Conservation (phyloP, 2,113 vertebrate species). For the Nothocercus julius region DNA sequence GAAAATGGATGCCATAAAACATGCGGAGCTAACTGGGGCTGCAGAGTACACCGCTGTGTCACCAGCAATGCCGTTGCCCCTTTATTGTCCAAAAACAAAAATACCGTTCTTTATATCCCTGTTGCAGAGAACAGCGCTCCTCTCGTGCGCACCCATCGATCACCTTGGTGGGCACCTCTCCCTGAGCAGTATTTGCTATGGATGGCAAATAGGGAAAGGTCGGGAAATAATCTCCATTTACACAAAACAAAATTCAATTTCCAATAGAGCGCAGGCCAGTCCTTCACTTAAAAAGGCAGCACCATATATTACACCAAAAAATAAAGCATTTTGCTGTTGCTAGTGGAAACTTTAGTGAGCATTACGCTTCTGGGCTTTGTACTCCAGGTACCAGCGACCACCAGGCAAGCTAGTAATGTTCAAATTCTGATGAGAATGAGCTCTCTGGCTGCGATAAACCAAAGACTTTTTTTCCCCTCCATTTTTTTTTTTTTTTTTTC, state of each 20-base stretch:
- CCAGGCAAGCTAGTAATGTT: constrained; percentile 4
- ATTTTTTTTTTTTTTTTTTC: neutral
- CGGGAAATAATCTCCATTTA: constrained; percentile 64
- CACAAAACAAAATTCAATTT: constrained; percentile 65
- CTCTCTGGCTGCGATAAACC: constrained; percentile 30
- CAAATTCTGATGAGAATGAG: neutral
- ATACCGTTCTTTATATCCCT: constrained; percentile 50
- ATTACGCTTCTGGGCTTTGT: constrained; percentile 57
- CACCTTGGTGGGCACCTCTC: constrained; percentile 53
- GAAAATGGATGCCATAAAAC: constrained; percentile 64
- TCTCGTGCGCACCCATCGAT: constrained; percentile 33
- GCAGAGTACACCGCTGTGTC: constrained; percentile 46
- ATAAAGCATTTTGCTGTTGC: constrained; percentile 1
- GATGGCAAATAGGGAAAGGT: constrained; percentile 51
- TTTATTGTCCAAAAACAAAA: constrained; percentile 66
- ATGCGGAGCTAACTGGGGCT: constrained; percentile 55
- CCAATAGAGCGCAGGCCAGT: constrained; percentile 28
- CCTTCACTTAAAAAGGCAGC: constrained; percentile 43
- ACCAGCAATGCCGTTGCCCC: constrained; percentile 59
- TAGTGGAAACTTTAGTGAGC: constrained; percentile 59
- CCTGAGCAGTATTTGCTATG: constrained; percentile 35
- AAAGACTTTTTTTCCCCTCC: neutral
- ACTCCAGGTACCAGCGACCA: constrained; percentile 39
- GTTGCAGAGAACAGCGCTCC: constrained; percentile 47
- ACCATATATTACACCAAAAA: constrained; percentile 39